phyloP scores from a whole-genome alignment of 2,113 vertebrate species.

The Chitala chitala region DNA sequence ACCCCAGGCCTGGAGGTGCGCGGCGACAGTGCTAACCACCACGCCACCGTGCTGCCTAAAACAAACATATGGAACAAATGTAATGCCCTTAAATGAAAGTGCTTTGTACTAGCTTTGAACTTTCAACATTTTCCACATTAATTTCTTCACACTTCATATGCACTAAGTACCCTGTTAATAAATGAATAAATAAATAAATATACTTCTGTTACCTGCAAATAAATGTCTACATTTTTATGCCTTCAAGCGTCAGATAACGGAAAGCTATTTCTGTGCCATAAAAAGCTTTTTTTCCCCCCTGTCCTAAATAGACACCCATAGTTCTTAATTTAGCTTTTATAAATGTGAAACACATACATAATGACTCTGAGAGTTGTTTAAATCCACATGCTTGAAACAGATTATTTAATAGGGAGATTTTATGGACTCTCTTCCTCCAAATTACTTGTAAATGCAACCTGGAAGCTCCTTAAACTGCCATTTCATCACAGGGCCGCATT shows the following conservation, averaged over 20 bases:
- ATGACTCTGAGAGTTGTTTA: constrained; percentile 19
- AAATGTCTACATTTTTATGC: constrained; percentile 26
- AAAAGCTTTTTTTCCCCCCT: too few species aligned
- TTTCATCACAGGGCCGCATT: constrained; percentile 46
- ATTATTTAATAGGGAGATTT: constrained; percentile 47
- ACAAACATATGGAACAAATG: neutral
- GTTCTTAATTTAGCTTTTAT: constrained; percentile 9
- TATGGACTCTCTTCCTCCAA: constrained; percentile 42
- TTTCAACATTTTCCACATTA: neutral
- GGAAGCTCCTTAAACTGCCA: constrained; percentile 42
- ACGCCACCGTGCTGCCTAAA: too few species aligned
- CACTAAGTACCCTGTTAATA: neutral
- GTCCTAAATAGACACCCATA: neutral
- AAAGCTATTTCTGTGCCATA: neutral
- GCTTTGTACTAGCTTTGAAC: neutral
- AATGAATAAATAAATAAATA: neutral
- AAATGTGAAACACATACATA: constrained; percentile 8
- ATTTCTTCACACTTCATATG: neutral
- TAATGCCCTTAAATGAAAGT: neutral
- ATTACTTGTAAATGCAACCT: constrained; percentile 52
- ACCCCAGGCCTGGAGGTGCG: too few species aligned
- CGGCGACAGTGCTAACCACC: too few species aligned
- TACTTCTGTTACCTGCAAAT: constrained; percentile 12
- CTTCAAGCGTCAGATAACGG: neutral
- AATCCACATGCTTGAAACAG: constrained; percentile 30